phyloP scores from a whole-genome alignment of 2,113 vertebrate genomes.

The Python bivittatus region DNA sequence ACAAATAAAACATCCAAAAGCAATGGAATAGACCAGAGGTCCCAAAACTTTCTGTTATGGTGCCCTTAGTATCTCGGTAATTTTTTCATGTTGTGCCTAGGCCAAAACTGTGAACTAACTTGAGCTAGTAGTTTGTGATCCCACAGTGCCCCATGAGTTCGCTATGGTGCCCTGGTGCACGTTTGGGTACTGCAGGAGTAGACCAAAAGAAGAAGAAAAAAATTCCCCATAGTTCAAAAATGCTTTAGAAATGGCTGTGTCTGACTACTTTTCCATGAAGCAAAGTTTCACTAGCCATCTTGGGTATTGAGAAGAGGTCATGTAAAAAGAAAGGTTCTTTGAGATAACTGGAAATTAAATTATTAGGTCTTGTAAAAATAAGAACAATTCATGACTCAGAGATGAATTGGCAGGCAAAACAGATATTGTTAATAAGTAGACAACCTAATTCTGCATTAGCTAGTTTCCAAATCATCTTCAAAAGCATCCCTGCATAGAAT shows the following conservation, averaged over 20 bases:
- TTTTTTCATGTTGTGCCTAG: background rate
- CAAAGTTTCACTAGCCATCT: background rate
- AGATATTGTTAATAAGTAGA: background rate
- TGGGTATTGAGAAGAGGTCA: background rate
- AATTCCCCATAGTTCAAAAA: background rate
- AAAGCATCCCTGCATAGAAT: background rate
- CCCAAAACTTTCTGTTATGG: background rate
- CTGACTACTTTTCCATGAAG: background rate
- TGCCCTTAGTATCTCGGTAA: background rate
- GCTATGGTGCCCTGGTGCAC: background rate
- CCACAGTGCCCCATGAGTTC: background rate
- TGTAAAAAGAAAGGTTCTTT: background rate
- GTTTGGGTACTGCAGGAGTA: background rate
- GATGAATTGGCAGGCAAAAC: background rate
- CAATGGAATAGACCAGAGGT: background rate
- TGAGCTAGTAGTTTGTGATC: background rate
- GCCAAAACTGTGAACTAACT: background rate
- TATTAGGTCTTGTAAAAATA: background rate
- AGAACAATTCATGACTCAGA: background rate
- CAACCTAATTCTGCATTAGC: background rate
- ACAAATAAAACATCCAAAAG: background rate
- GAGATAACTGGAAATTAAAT: background rate
- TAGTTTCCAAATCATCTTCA: background rate
- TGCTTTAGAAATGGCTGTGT: background rate
- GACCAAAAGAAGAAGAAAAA: background rate